Evolutionary conservation across 1,140 invertebrate genomes (phyloP).

Genomic region (Atopsyche davidsoni): DNA sequence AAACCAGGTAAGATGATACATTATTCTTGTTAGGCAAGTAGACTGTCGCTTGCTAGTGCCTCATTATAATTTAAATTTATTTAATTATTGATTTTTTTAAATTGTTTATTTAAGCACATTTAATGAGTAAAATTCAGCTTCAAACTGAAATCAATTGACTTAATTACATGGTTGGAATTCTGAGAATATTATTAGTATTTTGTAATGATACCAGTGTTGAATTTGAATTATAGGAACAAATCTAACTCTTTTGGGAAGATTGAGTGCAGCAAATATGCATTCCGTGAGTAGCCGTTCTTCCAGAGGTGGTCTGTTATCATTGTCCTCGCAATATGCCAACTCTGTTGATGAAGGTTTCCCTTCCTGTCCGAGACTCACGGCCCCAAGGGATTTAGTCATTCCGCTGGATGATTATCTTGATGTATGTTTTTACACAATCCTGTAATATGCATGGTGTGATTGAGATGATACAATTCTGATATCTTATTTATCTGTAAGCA

Average conservation of each 20-base stretch:
- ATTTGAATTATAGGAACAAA: slow-evolving; percentile 11
- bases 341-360: slow-evolving; percentile 34
- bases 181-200: too few species aligned
- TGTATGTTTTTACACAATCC: slow-evolving; percentile 5
- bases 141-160: too few species aligned
- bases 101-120: too few species aligned
- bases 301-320: slow-evolving; percentile 35
- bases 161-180: too few species aligned
- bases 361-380: slow-evolving; percentile 37
- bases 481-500: too few species aligned
- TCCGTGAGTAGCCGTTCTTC: slow-evolving; percentile 34
- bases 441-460: too few species aligned
- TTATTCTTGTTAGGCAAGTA: too few species aligned
- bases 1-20: slow-evolving; percentile 38
- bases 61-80: too few species aligned
- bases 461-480: too few species aligned
- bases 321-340: slow-evolving; percentile 35
- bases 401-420: slow-evolving; percentile 31
- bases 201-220: too few species aligned
- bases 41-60: not conserved
- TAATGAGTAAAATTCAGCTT: too few species aligned
- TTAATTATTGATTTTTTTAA: too few species aligned
- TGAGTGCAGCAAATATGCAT: slow-evolving; percentile 10
- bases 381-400: slow-evolving; percentile 42
- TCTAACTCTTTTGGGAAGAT: slow-evolving; percentile 29